A percentile compares a stretch with the other conserved stretches of the same genome.
Conservation (phyloP, 1,140 invertebrate species). For the Melanaphis sacchari region DNA sequence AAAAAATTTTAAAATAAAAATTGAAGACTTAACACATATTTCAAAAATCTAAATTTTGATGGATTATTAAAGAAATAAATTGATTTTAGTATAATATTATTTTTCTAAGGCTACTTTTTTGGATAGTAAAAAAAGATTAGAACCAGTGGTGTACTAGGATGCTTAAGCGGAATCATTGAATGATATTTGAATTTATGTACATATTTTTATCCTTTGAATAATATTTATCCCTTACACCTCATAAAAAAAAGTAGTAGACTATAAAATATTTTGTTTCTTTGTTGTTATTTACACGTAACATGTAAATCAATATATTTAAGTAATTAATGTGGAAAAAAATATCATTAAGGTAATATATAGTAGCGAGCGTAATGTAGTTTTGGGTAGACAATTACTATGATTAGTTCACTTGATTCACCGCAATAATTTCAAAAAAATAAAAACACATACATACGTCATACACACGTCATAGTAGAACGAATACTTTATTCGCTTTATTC, state of each 20-base stretch:
- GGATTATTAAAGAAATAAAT: too few species aligned
- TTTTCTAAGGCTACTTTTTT: neutral
- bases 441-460: too few species aligned
- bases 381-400: too few species aligned
- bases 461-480: too few species aligned
- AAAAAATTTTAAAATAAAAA: neutral
- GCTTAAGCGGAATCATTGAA: too few species aligned
- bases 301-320: neutral
- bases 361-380: neutral
- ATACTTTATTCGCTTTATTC: neutral
- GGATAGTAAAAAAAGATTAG: neutral
- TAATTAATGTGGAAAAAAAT: neutral
- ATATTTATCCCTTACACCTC: neutral
- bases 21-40: neutral
- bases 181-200: too few species aligned
- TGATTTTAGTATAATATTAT: neutral
- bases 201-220: neutral
- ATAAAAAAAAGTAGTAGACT: neutral
- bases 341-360: neutral
- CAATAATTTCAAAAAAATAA: too few species aligned
- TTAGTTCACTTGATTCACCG: too few species aligned
- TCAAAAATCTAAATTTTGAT: neutral
- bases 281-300: neutral
- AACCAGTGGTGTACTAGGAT: neutral
- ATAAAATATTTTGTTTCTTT: neutral